These are phyloP conservation scores for Drosophila nasuta DNA, from an alignment of 1,140 invertebrate species.

Conservation along the genomic window DNA sequence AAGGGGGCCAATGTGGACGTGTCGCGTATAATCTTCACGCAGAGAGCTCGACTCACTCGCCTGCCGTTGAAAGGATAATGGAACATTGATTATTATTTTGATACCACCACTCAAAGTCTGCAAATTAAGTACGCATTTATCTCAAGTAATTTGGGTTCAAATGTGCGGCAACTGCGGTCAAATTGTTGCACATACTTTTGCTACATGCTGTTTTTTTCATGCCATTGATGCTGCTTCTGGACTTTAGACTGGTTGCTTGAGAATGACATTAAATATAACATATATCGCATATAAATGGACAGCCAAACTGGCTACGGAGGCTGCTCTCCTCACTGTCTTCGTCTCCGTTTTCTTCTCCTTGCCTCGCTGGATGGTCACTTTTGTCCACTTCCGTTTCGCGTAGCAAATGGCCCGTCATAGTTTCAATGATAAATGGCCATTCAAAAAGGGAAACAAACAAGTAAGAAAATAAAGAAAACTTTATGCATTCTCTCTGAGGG, in stretches of 20 bases:
- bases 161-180: conserved; percentile 82
- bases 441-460: conserved; percentile 39
- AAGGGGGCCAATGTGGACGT: conserved; percentile 43
- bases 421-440: conserved; percentile 77
- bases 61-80: conserved; percentile 71
- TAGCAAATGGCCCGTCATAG: conserved; percentile 76
- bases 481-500: conserved; percentile 54
- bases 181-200: conserved; percentile 72
- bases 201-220: background rate
- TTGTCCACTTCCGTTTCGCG: conserved; percentile 56
- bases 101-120: conserved; percentile 82
- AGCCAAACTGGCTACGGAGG: conserved; percentile 58
- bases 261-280: conserved; percentile 69
- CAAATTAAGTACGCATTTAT: conserved; percentile 83
- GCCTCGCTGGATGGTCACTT: conserved; percentile 62
- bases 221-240: conserved; percentile 19
- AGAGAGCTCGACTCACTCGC: conserved; percentile 48
- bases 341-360: conserved; percentile 8
- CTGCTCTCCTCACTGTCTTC: background rate
- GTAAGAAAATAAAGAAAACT: conserved; percentile 57
- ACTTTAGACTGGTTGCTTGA: conserved; percentile 54
- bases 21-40: conserved; percentile 80
- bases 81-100: conserved; percentile 82
- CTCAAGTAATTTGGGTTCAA: conserved; percentile 82
- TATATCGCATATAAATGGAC: conserved; percentile 46